Percentiles rank a stretch among this genome's conserved stretches.
These are phyloP conservation scores for Notiomystis cincta DNA, from an alignment of 2,113 vertebrate genomes.

Conservation along the genomic window DNA sequence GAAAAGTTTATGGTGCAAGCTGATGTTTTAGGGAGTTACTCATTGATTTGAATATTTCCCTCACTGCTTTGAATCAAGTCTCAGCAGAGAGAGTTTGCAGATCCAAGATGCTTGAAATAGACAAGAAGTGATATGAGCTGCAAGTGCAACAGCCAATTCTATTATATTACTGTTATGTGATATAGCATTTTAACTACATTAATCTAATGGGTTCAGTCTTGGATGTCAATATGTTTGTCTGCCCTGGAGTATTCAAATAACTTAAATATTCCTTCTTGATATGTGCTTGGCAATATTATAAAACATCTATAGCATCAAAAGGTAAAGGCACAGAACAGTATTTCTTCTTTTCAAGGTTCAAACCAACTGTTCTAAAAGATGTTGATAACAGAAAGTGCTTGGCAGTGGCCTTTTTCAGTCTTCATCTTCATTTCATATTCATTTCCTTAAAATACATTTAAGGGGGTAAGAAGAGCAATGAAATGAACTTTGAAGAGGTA, in stretches of 20 bases:
- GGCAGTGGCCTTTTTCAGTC: background rate
- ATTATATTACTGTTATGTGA: background rate
- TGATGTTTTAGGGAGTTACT: background rate
- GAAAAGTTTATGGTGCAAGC: background rate
- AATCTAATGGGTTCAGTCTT: background rate
- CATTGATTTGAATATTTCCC: background rate
- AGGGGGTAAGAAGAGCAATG: background rate
- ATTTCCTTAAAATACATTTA: background rate
- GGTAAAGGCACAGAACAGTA: background rate
- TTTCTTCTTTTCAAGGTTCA: background rate
- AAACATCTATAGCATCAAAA: background rate
- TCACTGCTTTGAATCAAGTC: background rate
- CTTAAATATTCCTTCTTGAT: background rate
- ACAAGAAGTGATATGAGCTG: background rate
- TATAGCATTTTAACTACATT: background rate
- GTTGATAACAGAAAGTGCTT: background rate
- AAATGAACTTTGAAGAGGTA: background rate
- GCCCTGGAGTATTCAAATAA: background rate
- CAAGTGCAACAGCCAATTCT: background rate
- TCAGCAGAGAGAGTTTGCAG: background rate
- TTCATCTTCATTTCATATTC: background rate
- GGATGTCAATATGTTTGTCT: background rate
- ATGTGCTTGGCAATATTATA: background rate
- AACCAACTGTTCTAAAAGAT: background rate
- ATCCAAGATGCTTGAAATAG: background rate